These are phyloP conservation scores for Cryptotis parvus DNA, from an alignment of 2,113 vertebrate genomes.

Conservation along the genomic window DNA sequence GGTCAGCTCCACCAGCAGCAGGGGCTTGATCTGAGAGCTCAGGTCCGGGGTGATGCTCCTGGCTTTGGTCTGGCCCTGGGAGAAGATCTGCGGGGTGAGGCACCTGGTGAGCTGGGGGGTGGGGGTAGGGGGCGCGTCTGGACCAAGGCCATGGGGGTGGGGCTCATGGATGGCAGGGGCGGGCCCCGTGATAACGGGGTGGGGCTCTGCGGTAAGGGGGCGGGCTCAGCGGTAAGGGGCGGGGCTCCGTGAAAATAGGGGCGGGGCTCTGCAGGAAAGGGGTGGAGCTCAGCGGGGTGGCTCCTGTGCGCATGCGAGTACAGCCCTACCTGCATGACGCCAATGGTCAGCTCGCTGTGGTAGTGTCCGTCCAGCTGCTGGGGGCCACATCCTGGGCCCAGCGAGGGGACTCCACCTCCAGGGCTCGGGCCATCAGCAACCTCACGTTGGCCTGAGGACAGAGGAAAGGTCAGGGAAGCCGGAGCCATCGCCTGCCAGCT, in stretches of 20 bases:
- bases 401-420: constrained; percentile 88
- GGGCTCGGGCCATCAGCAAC: constrained; percentile 84
- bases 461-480: background rate
- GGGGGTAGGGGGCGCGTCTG: no score
- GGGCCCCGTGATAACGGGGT: background rate
- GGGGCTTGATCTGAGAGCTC: constrained; percentile 66
- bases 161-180: background rate
- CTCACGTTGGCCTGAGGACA: constrained; percentile 80
- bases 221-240: no score
- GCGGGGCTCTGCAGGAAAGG: no score
- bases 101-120: background rate
- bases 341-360: constrained; percentile 92
- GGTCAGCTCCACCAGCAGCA: constrained; percentile 86
- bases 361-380: constrained; percentile 86
- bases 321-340: constrained; percentile 91
- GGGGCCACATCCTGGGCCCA: constrained; percentile 87
- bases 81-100: constrained; percentile 84
- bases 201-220: background rate
- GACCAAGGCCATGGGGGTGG: background rate
- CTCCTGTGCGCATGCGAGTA: background rate
- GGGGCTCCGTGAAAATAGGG: no score
- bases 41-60: constrained; percentile 77
- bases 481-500: background rate
- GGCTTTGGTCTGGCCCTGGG: constrained; percentile 82
- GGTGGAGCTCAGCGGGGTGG: no score